Evolutionary conservation across 2,888 invertebrate genomes (phyloP), one percentile per base, ranked within the genome.

Genomic region (Carcina quercana): DNA sequence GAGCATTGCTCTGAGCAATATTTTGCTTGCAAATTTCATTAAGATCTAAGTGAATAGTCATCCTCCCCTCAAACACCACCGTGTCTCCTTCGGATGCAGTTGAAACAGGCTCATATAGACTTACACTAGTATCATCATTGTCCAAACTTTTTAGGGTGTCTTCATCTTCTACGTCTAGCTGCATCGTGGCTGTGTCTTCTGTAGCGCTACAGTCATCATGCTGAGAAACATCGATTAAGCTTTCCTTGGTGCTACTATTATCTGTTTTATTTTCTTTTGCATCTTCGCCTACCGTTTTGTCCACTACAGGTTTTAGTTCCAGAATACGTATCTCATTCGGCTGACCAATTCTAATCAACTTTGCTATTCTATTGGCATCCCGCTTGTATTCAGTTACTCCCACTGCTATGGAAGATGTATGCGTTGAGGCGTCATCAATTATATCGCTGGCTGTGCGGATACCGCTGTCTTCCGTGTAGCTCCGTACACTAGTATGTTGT

Each of bases 391-490:
- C 83, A 15, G 79, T 76, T 31, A 65, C 58, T 50, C 78, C 78
- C 15, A 62, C 54, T 45, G 74, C 79, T 13, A 80, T 66, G 8
- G 82, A 82, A 42, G 80, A 80, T 34, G 80, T 78, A 38, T 82
- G 75, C 62, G 82, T 79, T 37, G 75, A 74, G 42, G 78, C 63
- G 54, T 91, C 91, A 31, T 88, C 87, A 12, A 89, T 88, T 49
- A 92, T 91, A 61, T 92, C 92, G 28, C 91, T 89, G 2, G 92
- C 92, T 3, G 92, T 90, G 48, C 93, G 93, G 40, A 92, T 91
- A 2, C 91, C 92, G 41, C 91, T 91, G 58, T 94, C 93, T 69
- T 94, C 93, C 22, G 89, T 87, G 64, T 90, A 91, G 40, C 86
- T 86, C 36, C 83, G 83, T 27, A 87, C 86, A 20, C 78, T 79